Base-by-base conservation (phyloP, 23 tunicate genomes). In the Trididemnum clinides region DNA sequence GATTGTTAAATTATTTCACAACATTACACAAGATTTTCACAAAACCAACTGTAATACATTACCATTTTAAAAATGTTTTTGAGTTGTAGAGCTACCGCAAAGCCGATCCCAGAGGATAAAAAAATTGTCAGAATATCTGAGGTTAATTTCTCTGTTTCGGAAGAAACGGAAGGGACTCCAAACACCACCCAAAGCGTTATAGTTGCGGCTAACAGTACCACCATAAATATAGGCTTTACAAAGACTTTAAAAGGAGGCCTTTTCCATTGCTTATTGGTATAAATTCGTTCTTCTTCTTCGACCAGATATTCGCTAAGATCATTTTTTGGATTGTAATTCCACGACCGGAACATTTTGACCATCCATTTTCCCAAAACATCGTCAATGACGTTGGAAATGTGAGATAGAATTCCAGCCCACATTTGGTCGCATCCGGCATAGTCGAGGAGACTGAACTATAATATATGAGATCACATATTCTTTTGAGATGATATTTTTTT, bases 371-470 rank as follows among this genome's bases (percentile, higher is more conserved):
- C 91, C 23, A 87, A 79, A 0, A 34, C 72, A 33, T 71, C 72
- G 77, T 87, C 91, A 69, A 87, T 35, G 34, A n/a, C 33, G 33
- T 31, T 51, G 0, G 91, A 51, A 25, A 87, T 87, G 63, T 87
- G 85, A 25, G 85, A 80, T 2, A 87, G 64, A 19, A 87, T 72
- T 33, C 85, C 91, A 33, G 91, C 91, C 91, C 91, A 87, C 37
- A 87, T 33, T 51, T 70, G 33, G 70, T 87, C 91, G 73, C 85
- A 66, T 50, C 86, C 86, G 3, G 91, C 91, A 59, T 80, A 87
- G 72, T 87, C 91, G 33, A 87, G 36, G 69, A 87, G 80, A 63
- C 91, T 87, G 27, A 87, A 80, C 91, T 87, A 33, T 7, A 73
- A n/a, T n/a, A n/a, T n/a, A n/a, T n/a, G n/a, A n/a, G n/a, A n/a